phyloP scores from a whole-genome alignment of 1,140 invertebrate genomes.

The Lasaia peninsularis region DNA sequence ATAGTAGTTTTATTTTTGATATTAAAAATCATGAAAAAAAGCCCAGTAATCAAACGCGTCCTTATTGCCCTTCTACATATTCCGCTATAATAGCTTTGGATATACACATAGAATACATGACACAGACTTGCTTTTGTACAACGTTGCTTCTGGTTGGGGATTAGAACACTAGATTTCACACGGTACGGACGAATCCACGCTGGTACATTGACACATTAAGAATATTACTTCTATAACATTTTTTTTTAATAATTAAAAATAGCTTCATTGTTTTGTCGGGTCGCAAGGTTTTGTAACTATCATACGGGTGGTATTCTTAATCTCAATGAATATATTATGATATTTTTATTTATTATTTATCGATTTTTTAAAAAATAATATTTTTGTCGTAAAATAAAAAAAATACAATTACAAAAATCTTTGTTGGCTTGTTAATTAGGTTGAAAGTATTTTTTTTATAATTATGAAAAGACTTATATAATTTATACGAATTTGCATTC shows the following conservation, averaged over 20 bases:
- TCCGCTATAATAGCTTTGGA: constrained; percentile 3
- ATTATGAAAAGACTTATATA: too few relatives aligned
- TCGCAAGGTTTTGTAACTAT: constrained; percentile 1
- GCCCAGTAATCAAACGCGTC: background rate
- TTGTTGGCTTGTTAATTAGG: too few relatives aligned
- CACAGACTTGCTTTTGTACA: background rate
- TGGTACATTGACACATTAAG: constrained; percentile 8
- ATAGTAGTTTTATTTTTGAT: too few relatives aligned
- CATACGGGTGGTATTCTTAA: background rate
- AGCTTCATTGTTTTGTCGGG: constrained; percentile 6
- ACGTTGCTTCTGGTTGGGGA: constrained; percentile 5
- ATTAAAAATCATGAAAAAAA: too few relatives aligned
- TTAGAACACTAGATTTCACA: background rate
- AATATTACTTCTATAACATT: constrained; percentile 3
- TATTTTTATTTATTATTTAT: too few relatives aligned
- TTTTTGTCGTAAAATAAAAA: too few relatives aligned
- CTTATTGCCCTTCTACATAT: constrained; percentile 6
- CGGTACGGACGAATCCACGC: background rate
- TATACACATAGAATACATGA: background rate
- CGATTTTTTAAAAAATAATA: too few relatives aligned
- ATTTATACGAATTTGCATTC: too few relatives aligned
- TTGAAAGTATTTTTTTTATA: too few relatives aligned
- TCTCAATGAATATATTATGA: background rate
- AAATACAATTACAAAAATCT: too few relatives aligned
- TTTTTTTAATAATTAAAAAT: background rate